A percentile compares a stretch with the other conserved stretches of the same genome.
Conservation (phyloP, 2,797 vertebrate species). For the Myotis daubentonii region DNA sequence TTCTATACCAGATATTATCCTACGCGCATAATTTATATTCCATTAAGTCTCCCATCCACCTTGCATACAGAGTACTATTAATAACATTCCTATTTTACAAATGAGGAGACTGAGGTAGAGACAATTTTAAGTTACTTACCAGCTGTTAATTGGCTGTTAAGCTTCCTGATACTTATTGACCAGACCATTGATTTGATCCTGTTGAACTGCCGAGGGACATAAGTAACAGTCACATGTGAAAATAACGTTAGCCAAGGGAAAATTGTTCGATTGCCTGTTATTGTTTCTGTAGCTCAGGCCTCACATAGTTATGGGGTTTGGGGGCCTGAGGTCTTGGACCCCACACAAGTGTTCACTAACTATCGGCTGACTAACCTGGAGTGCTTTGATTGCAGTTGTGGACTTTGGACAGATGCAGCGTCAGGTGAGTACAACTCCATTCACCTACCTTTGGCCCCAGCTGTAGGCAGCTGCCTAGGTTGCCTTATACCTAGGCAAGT, state of each 20-base stretch:
- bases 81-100: not conserved
- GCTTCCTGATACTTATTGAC: not conserved
- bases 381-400: conserved; percentile 48
- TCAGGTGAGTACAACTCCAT: conserved; percentile 43
- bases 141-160: not conserved
- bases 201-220: not conserved
- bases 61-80: not conserved
- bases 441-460: conserved; percentile 31
- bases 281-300: not conserved
- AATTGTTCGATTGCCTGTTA: not conserved
- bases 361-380: conserved; percentile 35
- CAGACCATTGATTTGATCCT: not conserved
- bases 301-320: not conserved
- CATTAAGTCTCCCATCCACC: not conserved
- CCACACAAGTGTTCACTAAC: not conserved
- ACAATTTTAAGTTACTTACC: not conserved
- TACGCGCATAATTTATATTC: not conserved
- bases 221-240: not conserved
- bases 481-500: conserved; percentile 75
- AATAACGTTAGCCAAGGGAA: not conserved
- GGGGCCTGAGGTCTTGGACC: not conserved
- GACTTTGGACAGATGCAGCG: not conserved
- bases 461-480: conserved; percentile 80
- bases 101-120: not conserved
- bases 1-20: not conserved